Evolutionary conservation across 1,140 invertebrate species (phyloP), one percentile per base, ranked within the genome.

Genomic region (Drosophila aff.): DNA sequence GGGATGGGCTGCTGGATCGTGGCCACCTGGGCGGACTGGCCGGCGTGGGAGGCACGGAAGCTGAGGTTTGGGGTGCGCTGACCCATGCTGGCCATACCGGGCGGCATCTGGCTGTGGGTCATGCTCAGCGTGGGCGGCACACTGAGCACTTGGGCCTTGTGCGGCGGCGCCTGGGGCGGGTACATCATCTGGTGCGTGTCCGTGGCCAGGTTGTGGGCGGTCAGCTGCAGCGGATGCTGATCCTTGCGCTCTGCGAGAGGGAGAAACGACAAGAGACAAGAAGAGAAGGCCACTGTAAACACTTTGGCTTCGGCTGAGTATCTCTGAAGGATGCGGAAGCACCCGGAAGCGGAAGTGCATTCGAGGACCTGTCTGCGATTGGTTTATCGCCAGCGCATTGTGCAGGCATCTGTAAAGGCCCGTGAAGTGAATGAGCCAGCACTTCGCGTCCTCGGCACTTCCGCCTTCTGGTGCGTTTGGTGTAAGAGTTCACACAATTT

Each of bases 41-140:
- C 66, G 46, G 36, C 53, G 13, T 84, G 80, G 13, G 75, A 66
- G 44, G 80, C 69, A 0, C 81, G 72, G 15, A 77, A 84, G 59
- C 78, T 91, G n/a, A 91, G 75, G 55, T 91, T 92, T 18, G 85
- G 82, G 15, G 91, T 91, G 11, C 87, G 74, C 46, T 89, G 85
- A 13, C 85, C 85, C 85, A 89, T 89, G 75, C 85, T 89, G 55
- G 85, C 85, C 76, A 87, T 83, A 8, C 87, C 85, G 4, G 85
- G 87, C 18, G 91, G 85, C 89, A 92, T 92, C 49, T 92, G 91
- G 9, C 69, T 83, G 60, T 90, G 81, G 21, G 85, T 77, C 80
- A 92, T 90, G 60, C 82, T 92, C 23, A 92, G 40, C 10, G 89
- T 91, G 53, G 91, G 91, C 36, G 91, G 89, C 3, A 92, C 91